A percentile compares a stretch with the other conserved stretches of the same genome.
Evolutionary conservation across 2,113 vertebrate genomes (phyloP).

Genomic region (Prionailurus bengalensis): DNA sequence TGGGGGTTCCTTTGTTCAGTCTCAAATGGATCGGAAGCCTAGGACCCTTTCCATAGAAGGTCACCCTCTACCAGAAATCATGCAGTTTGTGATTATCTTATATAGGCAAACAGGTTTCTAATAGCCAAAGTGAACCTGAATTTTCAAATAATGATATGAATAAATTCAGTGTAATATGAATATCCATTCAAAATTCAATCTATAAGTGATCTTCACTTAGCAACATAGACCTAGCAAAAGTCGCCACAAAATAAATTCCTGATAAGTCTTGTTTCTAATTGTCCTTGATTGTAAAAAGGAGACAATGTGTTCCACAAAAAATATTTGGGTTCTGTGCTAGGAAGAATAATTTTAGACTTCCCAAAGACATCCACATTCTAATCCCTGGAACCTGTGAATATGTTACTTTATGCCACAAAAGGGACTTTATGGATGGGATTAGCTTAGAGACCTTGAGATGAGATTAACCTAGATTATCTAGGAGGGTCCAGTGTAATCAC

Average conservation of each 20-base stretch:
- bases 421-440: background rate
- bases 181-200: constrained; percentile 41
- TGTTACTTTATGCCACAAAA: background rate
- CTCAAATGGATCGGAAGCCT: background rate
- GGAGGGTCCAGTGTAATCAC: background rate
- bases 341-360: background rate
- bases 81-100: background rate
- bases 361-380: background rate
- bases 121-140: background rate
- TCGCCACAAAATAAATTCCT: background rate
- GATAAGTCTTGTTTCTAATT: constrained; percentile 25
- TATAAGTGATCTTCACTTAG: background rate
- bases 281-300: constrained; percentile 10
- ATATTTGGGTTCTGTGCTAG: background rate
- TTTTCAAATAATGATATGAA: constrained; percentile 20
- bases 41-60: background rate
- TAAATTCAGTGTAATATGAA: background rate
- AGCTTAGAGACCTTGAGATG: background rate
- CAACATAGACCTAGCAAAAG: constrained; percentile 23
- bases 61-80: background rate
- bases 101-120: background rate
- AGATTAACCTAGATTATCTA: background rate
- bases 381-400: background rate
- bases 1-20: background rate
- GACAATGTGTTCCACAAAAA: background rate